Evolutionary conservation across 2,113 vertebrate genomes (phyloP), one percentile per base, ranked within the genome.

Genomic region (Salvelinus sp.): DNA sequence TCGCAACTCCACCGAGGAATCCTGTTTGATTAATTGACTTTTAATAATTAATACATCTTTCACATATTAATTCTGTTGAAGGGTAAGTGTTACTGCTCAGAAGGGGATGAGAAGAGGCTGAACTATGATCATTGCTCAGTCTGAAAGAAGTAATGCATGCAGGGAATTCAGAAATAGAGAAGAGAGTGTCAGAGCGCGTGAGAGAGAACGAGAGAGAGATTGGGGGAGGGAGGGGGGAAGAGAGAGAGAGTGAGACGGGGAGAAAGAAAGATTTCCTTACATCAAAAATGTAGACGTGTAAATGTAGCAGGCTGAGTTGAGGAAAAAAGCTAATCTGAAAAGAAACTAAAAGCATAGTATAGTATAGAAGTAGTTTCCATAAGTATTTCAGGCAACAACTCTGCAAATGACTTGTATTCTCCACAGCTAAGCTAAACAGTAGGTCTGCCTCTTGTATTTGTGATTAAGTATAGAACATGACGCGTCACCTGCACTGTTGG

Each of bases 31-130:
- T 86, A 88, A 91, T 88, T 88, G 70, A 79, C 74, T 86, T 83
- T 89, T 77, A 91, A 89, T 91, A 83, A 90, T 89, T 87, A 38
- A 90, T 87, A 74, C 63, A 38, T 38, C 75, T 68, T 73, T 20
- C 58, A 22, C 54, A 12, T 44, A 44, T 44, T 44, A 10, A 44
- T 44, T 10, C 7, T 44, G 38, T 44, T 44, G 38, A 44, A 38
- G 38, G 1, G 7, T 38, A 38, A 38, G 33, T 38, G 38, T 38
- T 38, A 38, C 7, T 9, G 38, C 38, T 38, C 7, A 7, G 7
- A 38, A 38, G 0, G 38, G 6, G 38, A 9, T 6, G 38, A 38
- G 38, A 38, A 38, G 38, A 38, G 38, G 38, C 38, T 38, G 38
- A 38, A 9, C 38, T 38, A 38, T 9, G 38, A 38, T 38, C 38